Conservation (phyloP, 2,113 vertebrate genomes). For the Furnarius figulus region DNA sequence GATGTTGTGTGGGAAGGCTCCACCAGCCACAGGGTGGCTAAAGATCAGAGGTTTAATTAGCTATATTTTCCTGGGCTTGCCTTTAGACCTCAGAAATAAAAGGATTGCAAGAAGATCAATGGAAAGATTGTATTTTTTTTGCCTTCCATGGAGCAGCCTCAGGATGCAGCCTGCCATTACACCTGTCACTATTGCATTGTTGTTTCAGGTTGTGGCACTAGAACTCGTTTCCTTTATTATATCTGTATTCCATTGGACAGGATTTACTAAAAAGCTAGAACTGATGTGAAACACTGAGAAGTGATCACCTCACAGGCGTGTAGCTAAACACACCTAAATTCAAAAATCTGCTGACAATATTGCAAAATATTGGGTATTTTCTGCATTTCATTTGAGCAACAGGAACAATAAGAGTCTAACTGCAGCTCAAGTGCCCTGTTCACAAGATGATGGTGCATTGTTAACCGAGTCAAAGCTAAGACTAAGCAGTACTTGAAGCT, state of each 20-base stretch:
- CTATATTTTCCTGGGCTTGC: not conserved
- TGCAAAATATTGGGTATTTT: not conserved
- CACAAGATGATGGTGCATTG: not conserved
- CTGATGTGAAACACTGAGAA: not conserved
- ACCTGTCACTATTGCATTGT: accelerated
- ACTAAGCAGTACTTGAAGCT: not conserved
- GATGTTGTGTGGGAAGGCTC: not conserved
- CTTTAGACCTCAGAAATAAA: not conserved
- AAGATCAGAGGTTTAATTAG: not conserved
- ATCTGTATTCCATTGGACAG: not conserved
- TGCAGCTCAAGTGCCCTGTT: not conserved
- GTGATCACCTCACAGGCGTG: not conserved
- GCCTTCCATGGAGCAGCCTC: not conserved
- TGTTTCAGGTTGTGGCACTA: not conserved
- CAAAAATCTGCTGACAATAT: not conserved
- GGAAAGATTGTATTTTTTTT: not conserved
- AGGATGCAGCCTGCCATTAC: not conserved
- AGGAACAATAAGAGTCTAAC: not conserved
- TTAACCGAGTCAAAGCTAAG: not conserved
- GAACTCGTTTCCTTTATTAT: not conserved
- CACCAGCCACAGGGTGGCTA: not conserved
- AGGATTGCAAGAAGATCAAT: not conserved
- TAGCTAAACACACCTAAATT: not conserved
- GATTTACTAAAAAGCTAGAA: not conserved
- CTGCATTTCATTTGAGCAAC: not conserved